phyloP scores from a whole-genome alignment of 1,140 invertebrate species.

The Zaprionus africanus region DNA sequence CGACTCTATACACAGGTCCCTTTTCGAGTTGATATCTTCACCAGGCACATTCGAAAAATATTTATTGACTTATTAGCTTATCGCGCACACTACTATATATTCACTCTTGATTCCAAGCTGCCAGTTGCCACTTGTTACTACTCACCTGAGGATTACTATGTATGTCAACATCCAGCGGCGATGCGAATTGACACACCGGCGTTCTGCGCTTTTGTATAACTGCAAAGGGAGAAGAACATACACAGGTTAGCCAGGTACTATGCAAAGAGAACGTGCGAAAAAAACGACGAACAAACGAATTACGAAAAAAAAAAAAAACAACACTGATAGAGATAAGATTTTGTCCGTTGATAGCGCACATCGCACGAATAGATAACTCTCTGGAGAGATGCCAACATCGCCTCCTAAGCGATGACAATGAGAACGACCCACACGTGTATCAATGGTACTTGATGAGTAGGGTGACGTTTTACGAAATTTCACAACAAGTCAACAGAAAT shows the following conservation, averaged over 20 bases:
- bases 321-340: constrained; percentile 62
- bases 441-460: constrained; percentile 13
- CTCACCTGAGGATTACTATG: constrained; percentile 98
- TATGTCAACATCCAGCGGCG: constrained; percentile 95
- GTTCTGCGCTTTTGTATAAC: constrained; percentile 96
- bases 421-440: constrained; percentile 22
- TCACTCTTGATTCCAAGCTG: constrained; percentile 1
- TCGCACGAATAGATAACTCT: constrained; percentile 36
- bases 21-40: neutral
- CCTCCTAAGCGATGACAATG: constrained; percentile 31
- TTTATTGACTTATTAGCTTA: neutral
- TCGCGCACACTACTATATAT: constrained; percentile 12
- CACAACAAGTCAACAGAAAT: constrained; percentile 24
- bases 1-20: neutral
- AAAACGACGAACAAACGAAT: constrained; percentile 8
- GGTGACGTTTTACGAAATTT: constrained; percentile 26
- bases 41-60: neutral
- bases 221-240: constrained; percentile 85
- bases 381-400: constrained; percentile 36
- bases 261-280: constrained; percentile 30
- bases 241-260: constrained; percentile 51
- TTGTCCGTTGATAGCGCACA: constrained; percentile 36
- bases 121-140: constrained; percentile 35
- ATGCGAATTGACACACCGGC: constrained; percentile 97
- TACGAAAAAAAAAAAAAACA: constrained; percentile 9